Evolutionary conservation across 2,888 invertebrate species (phyloP).

Genomic region (Panopea generosa): DNA sequence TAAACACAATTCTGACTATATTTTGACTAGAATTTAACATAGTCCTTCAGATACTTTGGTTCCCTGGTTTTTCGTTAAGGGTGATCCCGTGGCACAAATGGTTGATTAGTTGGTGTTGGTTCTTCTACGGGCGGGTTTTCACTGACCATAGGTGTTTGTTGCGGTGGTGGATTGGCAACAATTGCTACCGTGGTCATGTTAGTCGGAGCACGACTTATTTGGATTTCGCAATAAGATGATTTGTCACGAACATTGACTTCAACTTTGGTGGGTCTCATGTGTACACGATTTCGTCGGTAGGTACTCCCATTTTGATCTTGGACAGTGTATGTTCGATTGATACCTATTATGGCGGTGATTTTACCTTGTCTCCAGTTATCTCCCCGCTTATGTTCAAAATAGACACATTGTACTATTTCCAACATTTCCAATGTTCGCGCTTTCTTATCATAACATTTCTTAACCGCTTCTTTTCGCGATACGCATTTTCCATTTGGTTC

Average conservation of each 20-base stretch:
- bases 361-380: constrained; percentile 17
- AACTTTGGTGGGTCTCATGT: constrained; percentile 30
- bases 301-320: constrained; percentile 5
- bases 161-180: background rate
- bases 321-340: constrained; percentile 15
- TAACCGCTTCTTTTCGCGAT: constrained; percentile 16
- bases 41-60: constrained; percentile 34
- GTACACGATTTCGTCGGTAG: constrained; percentile 31
- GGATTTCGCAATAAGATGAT: constrained; percentile 14
- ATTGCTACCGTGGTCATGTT: background rate
- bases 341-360: constrained; percentile 3
- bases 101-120: background rate
- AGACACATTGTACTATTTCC: too few species aligned
- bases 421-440: constrained; percentile 26
- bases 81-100: constrained; percentile 1
- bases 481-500: constrained; percentile 9
- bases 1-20: too few species aligned
- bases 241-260: constrained; percentile 14
- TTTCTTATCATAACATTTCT: constrained; percentile 28
- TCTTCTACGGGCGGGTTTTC: constrained; percentile 2
- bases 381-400: too few species aligned
- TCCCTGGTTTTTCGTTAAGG: constrained; percentile 3
- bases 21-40: constrained; percentile 4
- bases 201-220: background rate
- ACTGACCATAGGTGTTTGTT: background rate